A percentile compares a stretch with the other conserved stretches of the same genome.
These are phyloP conservation scores for Diachasmimorpha longicaudata DNA, from an alignment of 1,140 invertebrate genomes.

Conservation along the genomic window DNA sequence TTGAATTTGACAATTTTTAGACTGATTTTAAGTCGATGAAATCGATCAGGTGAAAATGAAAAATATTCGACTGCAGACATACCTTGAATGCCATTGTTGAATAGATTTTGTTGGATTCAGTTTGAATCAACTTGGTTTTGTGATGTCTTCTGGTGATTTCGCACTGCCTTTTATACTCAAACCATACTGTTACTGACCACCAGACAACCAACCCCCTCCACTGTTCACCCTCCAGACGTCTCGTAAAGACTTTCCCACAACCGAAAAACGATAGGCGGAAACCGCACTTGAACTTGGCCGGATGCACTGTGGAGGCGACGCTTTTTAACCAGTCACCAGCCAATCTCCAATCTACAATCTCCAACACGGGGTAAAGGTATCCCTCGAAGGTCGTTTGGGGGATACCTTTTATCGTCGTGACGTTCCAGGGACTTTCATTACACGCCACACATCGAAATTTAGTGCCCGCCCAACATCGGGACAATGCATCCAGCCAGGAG, in stretches of 20 bases:
- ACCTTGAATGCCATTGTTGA: conserved; percentile 2
- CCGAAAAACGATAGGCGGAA: conserved; percentile 4
- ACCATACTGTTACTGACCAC: background rate
- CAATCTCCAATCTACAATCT: conserved; percentile 8
- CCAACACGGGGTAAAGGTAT: background rate
- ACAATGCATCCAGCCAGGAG: background rate
- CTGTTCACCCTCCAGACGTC: background rate
- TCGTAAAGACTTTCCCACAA: conserved; percentile 8
- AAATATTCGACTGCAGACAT: background rate
- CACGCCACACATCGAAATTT: conserved; percentile 4
- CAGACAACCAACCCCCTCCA: background rate
- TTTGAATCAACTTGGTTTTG: background rate
- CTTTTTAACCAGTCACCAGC: background rate
- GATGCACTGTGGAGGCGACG: background rate
- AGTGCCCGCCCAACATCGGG: background rate
- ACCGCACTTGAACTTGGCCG: conserved; percentile 8
- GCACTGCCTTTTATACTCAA: conserved; percentile 1
- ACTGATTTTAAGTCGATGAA: no score
- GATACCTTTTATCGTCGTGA: background rate
- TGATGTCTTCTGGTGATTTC: background rate
- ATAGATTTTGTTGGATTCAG: background rate
- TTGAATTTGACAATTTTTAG: no score
- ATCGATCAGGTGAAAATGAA: no score
- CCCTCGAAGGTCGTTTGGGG: background rate
- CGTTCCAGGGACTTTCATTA: conserved; percentile 4